A percentile compares a stretch with the other conserved stretches of the same genome.
Evolutionary conservation across 2,113 vertebrate genomes (phyloP).

Genomic region (Oryzias curvinotus): DNA sequence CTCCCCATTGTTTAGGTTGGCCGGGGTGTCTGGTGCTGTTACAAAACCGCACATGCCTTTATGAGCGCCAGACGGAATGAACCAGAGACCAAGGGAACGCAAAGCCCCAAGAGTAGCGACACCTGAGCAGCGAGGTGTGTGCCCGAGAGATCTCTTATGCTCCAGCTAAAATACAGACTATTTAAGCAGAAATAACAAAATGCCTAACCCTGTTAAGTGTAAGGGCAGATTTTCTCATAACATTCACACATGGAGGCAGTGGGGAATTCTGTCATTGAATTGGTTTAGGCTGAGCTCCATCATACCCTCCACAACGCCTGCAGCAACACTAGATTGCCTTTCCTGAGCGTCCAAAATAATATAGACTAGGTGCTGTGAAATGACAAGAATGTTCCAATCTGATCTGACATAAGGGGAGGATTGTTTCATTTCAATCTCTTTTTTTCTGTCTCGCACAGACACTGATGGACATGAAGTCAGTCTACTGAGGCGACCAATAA

Average conservation of each 20-base stretch:
- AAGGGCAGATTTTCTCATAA: conserved; percentile 58
- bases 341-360: conserved; percentile 48
- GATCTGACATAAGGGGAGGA: conserved; percentile 67
- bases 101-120: conserved; percentile 50
- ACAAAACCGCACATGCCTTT: conserved; percentile 57
- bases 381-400: conserved; percentile 73
- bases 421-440: conserved; percentile 66
- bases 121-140: conserved; percentile 57
- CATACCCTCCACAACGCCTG: conserved; percentile 45
- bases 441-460: conserved; percentile 19
- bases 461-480: conserved; percentile 15
- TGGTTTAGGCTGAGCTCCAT: conserved; percentile 42
- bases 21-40: conserved; percentile 37
- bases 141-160: conserved; percentile 45
- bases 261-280: conserved; percentile 54
- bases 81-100: background rate
- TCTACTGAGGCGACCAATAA: conserved; percentile 47
- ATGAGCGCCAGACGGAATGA: conserved; percentile 3
- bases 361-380: conserved; percentile 60
- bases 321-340: conserved; percentile 63
- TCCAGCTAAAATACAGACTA: conserved; percentile 68
- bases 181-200: conserved; percentile 70
- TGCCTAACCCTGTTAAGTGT: conserved; percentile 56
- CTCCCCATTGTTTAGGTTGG: conserved; percentile 58
- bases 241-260: conserved; percentile 31